Base-by-base conservation (phyloP, 2,113 vertebrate species). In the Engystomops pustulosus region DNA sequence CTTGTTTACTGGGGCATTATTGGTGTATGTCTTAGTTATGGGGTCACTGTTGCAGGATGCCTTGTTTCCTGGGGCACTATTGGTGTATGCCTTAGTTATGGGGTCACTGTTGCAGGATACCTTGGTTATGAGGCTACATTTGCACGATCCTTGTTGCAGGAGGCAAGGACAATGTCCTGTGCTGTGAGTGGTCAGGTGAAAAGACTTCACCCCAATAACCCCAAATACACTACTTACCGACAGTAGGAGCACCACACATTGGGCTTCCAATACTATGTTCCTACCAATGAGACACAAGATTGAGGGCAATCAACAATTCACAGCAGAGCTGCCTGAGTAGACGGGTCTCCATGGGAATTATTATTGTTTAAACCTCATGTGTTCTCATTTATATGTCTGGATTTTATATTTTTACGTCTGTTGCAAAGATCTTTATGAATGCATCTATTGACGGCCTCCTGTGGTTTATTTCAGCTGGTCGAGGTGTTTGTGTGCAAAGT, bases 361-460 rank as follows among this genome's bases (percentile, higher is more conserved):
- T 10, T 67, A 30, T 20, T 15, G 15, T 20, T 36, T 3, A 12
- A 2, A 20, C 62, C 8, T 18, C 9, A 36, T 36, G 20, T 67
- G 32, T 67, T 9, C 32, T 36, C 17, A 36, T 65, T 65, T 18
- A 27, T 1, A 32, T 1, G 8, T 67, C 62, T 34, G 62, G 62
- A 20, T 67, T 14, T 71, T 17, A 18, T 18, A 47, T 74, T 74
- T 41, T 49, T 30, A 30, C 5, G 20, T 14, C 11, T 18, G 41
- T 30, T 47, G n/a, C 47, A 72, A 14, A 72, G 41, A 36, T 5
- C n/a, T 27, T 58, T 77, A 77, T 77, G 51, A 77, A 77, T 58
- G 3, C 34, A 55, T 55, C 20, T 55, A 38, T 77, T 77, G 45
- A 55, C 49, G 23, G 20, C 1, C 27, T 53, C 30, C 3, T 20